Conservation (phyloP, 35 echinoderm and acorn worm species). For the Hemicentrotus pulcherrimus region DNA sequence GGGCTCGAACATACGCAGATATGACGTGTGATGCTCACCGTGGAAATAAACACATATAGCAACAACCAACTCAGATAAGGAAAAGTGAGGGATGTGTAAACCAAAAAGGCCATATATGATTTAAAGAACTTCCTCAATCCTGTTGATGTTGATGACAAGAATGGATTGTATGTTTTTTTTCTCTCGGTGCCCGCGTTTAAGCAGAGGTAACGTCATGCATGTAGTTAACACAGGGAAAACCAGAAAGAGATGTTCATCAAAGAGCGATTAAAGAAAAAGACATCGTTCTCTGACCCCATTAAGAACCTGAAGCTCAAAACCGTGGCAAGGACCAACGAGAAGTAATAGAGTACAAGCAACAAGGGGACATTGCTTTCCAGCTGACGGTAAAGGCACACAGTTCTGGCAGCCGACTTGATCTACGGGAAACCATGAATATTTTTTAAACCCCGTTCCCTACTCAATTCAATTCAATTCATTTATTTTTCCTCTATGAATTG, state of each 20-base stretch:
- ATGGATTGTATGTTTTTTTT: constrained; percentile 33
- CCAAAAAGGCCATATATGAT: constrained; percentile 34
- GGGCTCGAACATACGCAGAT: background rate
- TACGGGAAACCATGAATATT: constrained; percentile 73
- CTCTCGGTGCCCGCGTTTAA: constrained; percentile 51
- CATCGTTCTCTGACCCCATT: too few species aligned
- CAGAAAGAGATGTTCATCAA: constrained; percentile 63
- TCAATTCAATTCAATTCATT: background rate
- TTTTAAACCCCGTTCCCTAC: constrained; percentile 73
- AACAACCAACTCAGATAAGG: constrained; percentile 55
- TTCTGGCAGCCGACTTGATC: background rate
- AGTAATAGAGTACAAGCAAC: too few species aligned
- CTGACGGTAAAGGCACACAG: too few species aligned
- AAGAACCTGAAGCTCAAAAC: too few species aligned
- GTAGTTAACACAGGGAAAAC: constrained; percentile 57
- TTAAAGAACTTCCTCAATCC: constrained; percentile 68
- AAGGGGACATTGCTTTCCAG: too few species aligned
- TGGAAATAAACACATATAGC: constrained; percentile 61
- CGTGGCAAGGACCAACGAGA: too few species aligned
- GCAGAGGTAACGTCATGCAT: constrained; percentile 56
- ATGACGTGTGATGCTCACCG: constrained; percentile 7
- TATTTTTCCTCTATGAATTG: too few species aligned
- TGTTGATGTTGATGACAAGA: constrained; percentile 58
- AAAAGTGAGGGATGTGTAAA: constrained; percentile 63
- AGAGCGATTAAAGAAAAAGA: constrained; percentile 40